phyloP scores from a whole-genome alignment of 2,113 vertebrate species.

The Isichthys henryi region DNA sequence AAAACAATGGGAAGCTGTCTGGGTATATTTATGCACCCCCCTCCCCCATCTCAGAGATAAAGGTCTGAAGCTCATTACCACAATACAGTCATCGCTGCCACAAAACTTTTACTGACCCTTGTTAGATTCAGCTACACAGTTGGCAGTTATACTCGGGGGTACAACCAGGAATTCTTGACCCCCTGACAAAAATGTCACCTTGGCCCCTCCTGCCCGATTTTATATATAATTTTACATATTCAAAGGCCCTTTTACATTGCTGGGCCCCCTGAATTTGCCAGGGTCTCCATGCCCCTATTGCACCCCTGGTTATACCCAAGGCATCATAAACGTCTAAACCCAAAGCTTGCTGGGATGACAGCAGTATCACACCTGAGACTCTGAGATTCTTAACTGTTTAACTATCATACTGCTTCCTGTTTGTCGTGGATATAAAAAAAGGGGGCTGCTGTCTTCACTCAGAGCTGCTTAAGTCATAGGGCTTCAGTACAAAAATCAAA shows the following conservation, averaged over 20 bases:
- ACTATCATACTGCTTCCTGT: not conserved
- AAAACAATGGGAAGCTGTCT: conserved; percentile 17
- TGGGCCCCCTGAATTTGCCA: not conserved
- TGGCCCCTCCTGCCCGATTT: not conserved
- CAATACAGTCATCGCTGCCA: not conserved
- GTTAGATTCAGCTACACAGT: not conserved
- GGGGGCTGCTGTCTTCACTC: not conserved
- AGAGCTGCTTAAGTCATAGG: not conserved
- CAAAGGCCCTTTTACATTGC: not conserved
- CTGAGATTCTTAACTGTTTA: not conserved
- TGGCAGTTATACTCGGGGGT: not conserved
- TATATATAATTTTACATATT: not conserved
- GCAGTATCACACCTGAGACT: not conserved
- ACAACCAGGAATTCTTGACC: not conserved
- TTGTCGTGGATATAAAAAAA: not conserved
- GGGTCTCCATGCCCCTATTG: not conserved
- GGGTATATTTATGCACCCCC: not conserved
- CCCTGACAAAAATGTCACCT: not conserved
- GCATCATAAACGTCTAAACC: not conserved
- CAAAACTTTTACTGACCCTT: not conserved
- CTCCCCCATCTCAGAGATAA: not conserved
- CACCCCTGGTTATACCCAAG: not conserved
- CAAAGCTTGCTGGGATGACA: not conserved
- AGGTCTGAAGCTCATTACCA: not conserved
- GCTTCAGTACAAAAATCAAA: not conserved